Evolutionary conservation across 37 sponge, comb jelly and placozoan species (phyloP).

Genomic region (Ianthella basta): DNA sequence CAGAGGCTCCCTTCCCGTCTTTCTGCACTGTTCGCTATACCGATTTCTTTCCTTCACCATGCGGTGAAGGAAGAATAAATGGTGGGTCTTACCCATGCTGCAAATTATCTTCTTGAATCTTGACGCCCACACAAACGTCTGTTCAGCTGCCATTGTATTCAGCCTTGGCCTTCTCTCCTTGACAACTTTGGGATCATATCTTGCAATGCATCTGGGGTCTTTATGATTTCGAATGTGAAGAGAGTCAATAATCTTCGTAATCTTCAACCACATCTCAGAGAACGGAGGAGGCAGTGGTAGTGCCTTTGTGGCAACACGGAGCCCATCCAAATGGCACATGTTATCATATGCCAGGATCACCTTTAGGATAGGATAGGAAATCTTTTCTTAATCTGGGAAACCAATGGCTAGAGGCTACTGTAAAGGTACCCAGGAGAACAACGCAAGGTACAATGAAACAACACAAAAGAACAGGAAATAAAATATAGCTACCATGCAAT

Average conservation of each 20-base stretch:
- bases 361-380: too few species aligned
- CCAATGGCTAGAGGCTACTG: too few species aligned
- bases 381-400: too few species aligned
- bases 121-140: constrained; percentile 55
- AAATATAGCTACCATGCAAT: too few species aligned
- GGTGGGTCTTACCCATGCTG: constrained; percentile 47
- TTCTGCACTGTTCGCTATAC: background rate
- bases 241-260: constrained; percentile 34
- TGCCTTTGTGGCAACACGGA: constrained; percentile 13
- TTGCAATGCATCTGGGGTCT: constrained; percentile 6
- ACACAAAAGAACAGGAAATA: too few species aligned
- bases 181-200: constrained; percentile 3
- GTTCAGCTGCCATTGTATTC: constrained; percentile 41
- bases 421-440: too few species aligned
- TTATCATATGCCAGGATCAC: constrained; percentile 58
- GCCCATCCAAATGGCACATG: constrained; percentile 51
- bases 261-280: constrained; percentile 20
- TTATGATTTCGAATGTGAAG: constrained; percentile 41
- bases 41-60: background rate
- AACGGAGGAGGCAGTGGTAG: constrained; percentile 36
- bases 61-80: constrained; percentile 48
- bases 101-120: constrained; percentile 43
- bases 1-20: background rate
- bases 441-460: too few species aligned
- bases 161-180: constrained; percentile 1